Evolutionary conservation across 92 coral and sea anemone species (phyloP), one percentile per base, ranked within the genome.

Genomic region (Siderastrea siderea): DNA sequence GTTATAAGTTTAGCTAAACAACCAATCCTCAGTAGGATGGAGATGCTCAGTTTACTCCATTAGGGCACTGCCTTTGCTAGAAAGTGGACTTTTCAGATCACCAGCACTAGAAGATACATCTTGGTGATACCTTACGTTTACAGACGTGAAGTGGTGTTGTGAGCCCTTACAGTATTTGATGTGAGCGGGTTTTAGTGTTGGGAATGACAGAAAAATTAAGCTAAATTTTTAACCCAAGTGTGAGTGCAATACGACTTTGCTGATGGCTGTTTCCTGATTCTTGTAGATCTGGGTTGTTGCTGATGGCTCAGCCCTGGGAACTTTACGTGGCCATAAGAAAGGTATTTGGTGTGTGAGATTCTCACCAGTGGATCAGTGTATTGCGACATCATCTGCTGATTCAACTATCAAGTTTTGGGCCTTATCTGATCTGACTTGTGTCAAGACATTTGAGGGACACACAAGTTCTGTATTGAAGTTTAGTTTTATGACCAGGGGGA

Each of bases 381-480:
- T 97, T 71, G 99, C 98, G 7, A 90, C 98, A 54, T 85, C 96
- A 53, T 97, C 98, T 5, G 99, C 95, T 50, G 99, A 97, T 66
- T 81, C 97, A 38, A 97, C 96, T 52, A 95, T 97, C 89, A 95
- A 93, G 90, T 94, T 97, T 73, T 97, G 99, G 99, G 92, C 99
- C 89, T 90, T 97, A 82, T 90, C 99, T 49, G 99, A 95, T 86
- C 83, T 93, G 81, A 93, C 97, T 43, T 97, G 99, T 78, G 96
- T 97, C 48, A 97, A 97, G 94, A 97, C 98, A 15, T 94, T 97
- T 82, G 99, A 95, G 81, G 99, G 99, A 5, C 99, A 97, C 38
- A 91, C 86, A 43, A 97, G 93, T 64, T 95, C 99, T 4, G 99
- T 97, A 1, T 92, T 97, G 5, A 96, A 94, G 71, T 92, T 97